Conservation (phyloP, 2,113 vertebrate species). For the Benitochromis conjunctus region DNA sequence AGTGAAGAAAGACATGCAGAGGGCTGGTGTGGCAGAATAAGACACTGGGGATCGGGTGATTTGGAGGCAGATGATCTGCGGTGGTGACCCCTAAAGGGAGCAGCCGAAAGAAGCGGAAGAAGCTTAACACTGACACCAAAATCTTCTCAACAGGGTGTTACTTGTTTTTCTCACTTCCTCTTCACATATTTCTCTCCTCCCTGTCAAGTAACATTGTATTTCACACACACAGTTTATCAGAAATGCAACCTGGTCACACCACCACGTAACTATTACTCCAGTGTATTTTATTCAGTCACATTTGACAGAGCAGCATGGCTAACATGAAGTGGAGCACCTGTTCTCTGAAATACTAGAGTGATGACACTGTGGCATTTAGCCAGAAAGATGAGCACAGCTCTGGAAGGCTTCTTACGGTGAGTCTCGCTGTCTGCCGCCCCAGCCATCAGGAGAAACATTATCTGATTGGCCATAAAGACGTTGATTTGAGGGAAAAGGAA, state of each 20-base stretch:
- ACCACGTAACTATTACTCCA: background rate
- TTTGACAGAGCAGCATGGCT: background rate
- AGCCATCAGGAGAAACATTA: background rate
- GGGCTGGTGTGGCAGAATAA: background rate
- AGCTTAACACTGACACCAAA: background rate
- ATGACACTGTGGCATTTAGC: constrained; percentile 41
- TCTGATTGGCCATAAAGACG: constrained; percentile 39
- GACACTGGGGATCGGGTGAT: background rate
- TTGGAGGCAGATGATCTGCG: background rate
- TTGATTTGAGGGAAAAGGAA: constrained; percentile 2
- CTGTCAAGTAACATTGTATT: constrained; percentile 40
- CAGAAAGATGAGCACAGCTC: background rate
- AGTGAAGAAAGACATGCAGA: background rate
- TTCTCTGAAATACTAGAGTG: background rate
- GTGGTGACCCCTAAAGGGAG: background rate
- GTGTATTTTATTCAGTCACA: constrained; percentile 6
- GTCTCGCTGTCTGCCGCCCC: background rate
- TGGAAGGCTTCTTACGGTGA: background rate
- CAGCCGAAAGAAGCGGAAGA: background rate
- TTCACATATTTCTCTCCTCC: constrained; percentile 41
- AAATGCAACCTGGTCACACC: constrained; percentile 5
- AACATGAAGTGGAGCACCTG: background rate
- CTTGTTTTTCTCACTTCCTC: constrained; percentile 44
- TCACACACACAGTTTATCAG: constrained; percentile 24
- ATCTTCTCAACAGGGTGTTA: constrained; percentile 1